Evolutionary conservation across 2,888 invertebrate species (phyloP), one percentile per base, ranked within the genome.

Genomic region (Neoitamus cyanurus): DNA sequence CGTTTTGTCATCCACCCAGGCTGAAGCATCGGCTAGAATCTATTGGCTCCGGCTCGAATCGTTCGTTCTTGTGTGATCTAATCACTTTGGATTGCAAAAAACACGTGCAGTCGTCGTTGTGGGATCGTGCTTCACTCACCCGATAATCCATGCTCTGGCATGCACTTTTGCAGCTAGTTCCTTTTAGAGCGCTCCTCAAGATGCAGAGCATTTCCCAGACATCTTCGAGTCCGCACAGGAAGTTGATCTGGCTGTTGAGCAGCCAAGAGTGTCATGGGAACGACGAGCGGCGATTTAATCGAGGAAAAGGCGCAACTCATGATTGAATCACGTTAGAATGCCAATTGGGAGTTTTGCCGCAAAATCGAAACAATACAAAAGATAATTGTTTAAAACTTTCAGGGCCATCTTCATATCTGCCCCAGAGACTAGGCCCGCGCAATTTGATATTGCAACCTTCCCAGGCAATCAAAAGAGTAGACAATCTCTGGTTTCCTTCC

Each of bases 31-130:
- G 28, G 28, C 13, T 46, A 77, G 77, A 77, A 77, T 77, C 77
- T 46, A 30, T 48, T 42, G 77, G 46, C 42, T 77, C 37, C 28
- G 46, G 25, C 46, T 46, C 15, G 42, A 15, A 28, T 77, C 25
- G 28, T 28, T 77, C 31, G 30, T 77, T 77, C 77, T 77, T 46
- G 77, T 77, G 77, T 77, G 77, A 77, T 77, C 77, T 77, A 77
- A 77, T 77, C 77, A 46, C 77, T 46, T 77, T 30, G 77, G 28
- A 77, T 77, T 77, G 77, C 20, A 77, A 77, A 30, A 77, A 77
- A 15, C 77, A 77, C 77, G 77, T 77, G 77, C 77, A 77, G n/a
- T 25, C 20, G 58, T 58, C 58, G 20, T 37, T 30, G 77, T 7
- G 0, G n/a, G 77, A 48, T 77, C 77, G 77, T 77, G 77, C 77